These are phyloP conservation scores for Nyctibius bracteatus DNA, from an alignment of 2,113 vertebrate genomes.

Conservation along the genomic window DNA sequence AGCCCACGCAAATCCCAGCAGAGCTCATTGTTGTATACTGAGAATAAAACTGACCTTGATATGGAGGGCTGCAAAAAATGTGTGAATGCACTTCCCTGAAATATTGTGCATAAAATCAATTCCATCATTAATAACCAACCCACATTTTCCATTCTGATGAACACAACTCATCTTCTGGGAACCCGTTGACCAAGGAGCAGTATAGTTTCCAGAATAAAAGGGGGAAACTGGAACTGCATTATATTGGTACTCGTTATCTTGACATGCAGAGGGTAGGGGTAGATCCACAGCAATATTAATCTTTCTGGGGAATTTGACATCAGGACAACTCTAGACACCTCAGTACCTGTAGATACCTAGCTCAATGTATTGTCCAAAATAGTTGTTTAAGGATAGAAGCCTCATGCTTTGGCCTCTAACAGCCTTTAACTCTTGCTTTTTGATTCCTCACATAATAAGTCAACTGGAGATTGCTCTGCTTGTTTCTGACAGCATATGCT, in stretches of 20 bases:
- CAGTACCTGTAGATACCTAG: background rate
- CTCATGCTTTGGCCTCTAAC: background rate
- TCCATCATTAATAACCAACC: background rate
- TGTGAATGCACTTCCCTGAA: background rate
- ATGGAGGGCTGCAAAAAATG: background rate
- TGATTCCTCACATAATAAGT: background rate
- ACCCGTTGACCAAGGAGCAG: background rate
- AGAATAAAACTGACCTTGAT: background rate
- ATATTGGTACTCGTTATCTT: background rate
- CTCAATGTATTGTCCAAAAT: background rate
- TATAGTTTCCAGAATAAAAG: background rate
- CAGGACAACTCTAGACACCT: background rate
- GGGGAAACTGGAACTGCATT: background rate
- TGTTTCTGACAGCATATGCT: background rate
- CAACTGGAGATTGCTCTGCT: background rate
- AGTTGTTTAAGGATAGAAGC: background rate
- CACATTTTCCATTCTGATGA: background rate
- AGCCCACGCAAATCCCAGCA: background rate
- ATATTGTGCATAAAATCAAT: background rate
- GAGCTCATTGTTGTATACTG: background rate
- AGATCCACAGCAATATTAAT: background rate
- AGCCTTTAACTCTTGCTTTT: background rate
- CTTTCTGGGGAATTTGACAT: background rate
- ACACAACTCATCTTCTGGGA: background rate
- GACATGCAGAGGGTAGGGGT: background rate